Evolutionary conservation across 1,140 invertebrate species (phyloP), one percentile per base, ranked within the genome.

Genomic region (Neodiprion virginianus): DNA sequence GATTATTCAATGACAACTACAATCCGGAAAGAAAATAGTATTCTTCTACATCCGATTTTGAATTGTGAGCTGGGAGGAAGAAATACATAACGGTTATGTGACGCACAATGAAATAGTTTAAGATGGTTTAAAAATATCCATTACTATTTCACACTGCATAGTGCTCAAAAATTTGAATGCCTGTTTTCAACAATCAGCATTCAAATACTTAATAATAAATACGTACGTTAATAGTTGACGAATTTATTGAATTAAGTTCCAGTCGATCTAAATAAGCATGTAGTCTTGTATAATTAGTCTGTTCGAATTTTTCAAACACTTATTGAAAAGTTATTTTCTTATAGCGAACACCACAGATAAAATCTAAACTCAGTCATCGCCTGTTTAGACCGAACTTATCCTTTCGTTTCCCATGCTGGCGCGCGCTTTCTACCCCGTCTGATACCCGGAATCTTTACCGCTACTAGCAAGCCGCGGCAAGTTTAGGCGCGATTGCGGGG

Each of bases 1-100:
- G 95, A 7, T 92, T 94, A 74, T 89, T 91, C 66, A 93, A 91
- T 76, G 95, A 96, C 79, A 95, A 94, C 85, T 97, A 96, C 80
- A 93, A 93, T 84, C 93, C 94, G 72, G 94, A 95, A 83, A 94
- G 78, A 75, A 83, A 84, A 75, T 82, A 85, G 72, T 69, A 76
- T 78, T 76, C 68, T 74, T 71, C 5, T 72, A 10, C 40, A 74
- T 65, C 53, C 47, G 66, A 70, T 49, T 50, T 23, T 14, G 40
- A 48, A 67, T 50, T 7, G 23, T 68, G 12, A 17, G 28, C 50
- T 48, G 53, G 69, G 40, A 8, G 40, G 67, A 40, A 28, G 47
- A 72, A 72, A 67, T 73, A 17, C 11, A 71, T 23, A 17, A 12
- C 53, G 53, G n/a, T 61, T 61, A 61, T 61, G 7, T 61, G 11